Evolutionary conservation across 2,888 invertebrate species (phyloP).

Genomic region (Formica aserva): DNA sequence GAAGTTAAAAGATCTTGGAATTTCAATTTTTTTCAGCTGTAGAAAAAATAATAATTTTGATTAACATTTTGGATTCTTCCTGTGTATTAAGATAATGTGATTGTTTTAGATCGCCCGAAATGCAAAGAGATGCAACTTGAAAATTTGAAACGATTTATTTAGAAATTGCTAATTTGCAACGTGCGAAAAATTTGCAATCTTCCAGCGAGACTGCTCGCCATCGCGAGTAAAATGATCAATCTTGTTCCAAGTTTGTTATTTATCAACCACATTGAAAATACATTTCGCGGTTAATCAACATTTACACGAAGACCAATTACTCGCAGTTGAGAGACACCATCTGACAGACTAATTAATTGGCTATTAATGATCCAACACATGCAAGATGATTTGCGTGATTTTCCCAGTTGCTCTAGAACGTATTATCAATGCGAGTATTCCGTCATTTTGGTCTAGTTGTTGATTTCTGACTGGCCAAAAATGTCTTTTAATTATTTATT

Average conservation of each 20-base stretch:
- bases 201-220: slow-evolving; percentile 1
- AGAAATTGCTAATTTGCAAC: slow-evolving; percentile 27
- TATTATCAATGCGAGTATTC: neutral
- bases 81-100: neutral
- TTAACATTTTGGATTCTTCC: neutral
- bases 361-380: slow-evolving; percentile 34
- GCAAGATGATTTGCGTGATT: slow-evolving; percentile 30
- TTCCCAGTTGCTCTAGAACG: neutral
- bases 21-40: neutral
- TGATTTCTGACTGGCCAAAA: neutral
- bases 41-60: neutral
- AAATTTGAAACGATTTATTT: neutral
- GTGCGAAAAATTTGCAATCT: neutral
- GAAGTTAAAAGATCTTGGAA: neutral
- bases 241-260: slow-evolving; percentile 34
- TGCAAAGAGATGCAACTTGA: neutral
- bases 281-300: slow-evolving; percentile 36
- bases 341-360: slow-evolving; percentile 50
- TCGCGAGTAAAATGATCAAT: slow-evolving; percentile 37
- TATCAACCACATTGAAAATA: slow-evolving; percentile 42
- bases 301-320: slow-evolving; percentile 49
- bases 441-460: neutral
- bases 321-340: slow-evolving; percentile 13
- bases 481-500: neutral
- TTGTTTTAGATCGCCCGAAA: neutral